Conservation (phyloP, 2,113 vertebrate genomes). For the Polyodon spathula region DNA sequence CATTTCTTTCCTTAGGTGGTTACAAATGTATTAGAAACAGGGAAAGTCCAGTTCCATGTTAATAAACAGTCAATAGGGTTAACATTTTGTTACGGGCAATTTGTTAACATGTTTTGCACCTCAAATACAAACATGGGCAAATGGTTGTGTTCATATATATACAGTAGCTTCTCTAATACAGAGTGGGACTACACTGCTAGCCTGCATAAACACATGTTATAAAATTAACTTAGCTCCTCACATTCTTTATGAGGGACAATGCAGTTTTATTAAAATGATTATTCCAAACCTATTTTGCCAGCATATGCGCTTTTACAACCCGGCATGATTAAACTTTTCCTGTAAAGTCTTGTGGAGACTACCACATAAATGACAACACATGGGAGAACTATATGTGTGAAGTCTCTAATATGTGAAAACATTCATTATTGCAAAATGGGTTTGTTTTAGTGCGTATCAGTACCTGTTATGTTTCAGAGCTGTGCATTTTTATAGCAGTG, state of each 20-base stretch:
- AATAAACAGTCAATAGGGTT: too few species aligned
- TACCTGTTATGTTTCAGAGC: neutral
- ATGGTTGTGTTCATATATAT: too few species aligned
- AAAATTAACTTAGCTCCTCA: neutral
- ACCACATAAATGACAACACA: neutral
- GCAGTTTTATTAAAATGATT: neutral
- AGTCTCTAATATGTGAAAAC: neutral
- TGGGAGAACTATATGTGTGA: neutral
- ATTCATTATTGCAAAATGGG: neutral
- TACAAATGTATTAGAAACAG: too few species aligned
- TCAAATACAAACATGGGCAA: too few species aligned
- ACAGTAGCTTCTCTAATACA: too few species aligned
- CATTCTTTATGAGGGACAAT: neutral
- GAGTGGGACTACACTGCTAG: too few species aligned
- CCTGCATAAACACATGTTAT: too few species aligned
- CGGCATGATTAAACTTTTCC: neutral
- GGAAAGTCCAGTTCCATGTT: too few species aligned
- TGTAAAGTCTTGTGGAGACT: neutral
- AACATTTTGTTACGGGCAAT: too few species aligned
- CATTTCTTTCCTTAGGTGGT: too few species aligned
- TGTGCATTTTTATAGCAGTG: slow-evolving; percentile 4
- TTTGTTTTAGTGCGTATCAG: neutral
- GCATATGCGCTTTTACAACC: neutral
- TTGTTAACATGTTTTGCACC: too few species aligned
- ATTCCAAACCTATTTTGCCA: neutral